Conservation (phyloP, 2,888 invertebrate genomes). For the Amphimallon solstitiale region DNA sequence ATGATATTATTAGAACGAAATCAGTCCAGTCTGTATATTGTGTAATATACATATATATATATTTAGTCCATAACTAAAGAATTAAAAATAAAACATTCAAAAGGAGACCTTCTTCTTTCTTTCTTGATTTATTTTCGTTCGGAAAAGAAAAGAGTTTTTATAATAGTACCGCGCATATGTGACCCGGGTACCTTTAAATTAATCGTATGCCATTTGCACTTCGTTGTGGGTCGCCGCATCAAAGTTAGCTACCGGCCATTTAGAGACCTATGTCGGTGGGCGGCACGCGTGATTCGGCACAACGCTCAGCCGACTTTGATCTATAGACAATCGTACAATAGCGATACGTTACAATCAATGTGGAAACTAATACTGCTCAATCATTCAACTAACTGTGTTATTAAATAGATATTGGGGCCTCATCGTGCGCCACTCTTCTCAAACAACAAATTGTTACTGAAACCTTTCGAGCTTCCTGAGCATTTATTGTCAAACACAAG, state of each 20-base stretch:
- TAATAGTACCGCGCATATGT: conserved; percentile 27
- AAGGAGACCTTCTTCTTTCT: background rate
- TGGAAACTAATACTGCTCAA: conserved; percentile 45
- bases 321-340: conserved; percentile 44
- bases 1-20: too few species aligned
- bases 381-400: conserved; percentile 42
- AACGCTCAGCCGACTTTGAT: conserved; percentile 45
- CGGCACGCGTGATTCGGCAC: conserved; percentile 51
- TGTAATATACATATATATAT: too few species aligned
- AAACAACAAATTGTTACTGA: background rate
- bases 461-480: background rate
- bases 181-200: conserved; percentile 47
- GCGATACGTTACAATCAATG: conserved; percentile 43
- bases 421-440: background rate
- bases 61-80: background rate
- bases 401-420: conserved; percentile 21
- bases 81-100: conserved; percentile 20
- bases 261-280: conserved; percentile 42
- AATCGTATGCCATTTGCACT: conserved; percentile 60
- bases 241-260: conserved; percentile 49
- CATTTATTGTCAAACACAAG: background rate
- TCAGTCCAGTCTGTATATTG: too few species aligned
- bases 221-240: conserved; percentile 60
- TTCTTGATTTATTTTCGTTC: conserved; percentile 27
- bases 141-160: conserved; percentile 20